A percentile compares a stretch with the other conserved stretches of the same genome.
phyloP scores from a whole-genome alignment of 1,140 invertebrate genomes.

The Habropoda laboriosa region DNA sequence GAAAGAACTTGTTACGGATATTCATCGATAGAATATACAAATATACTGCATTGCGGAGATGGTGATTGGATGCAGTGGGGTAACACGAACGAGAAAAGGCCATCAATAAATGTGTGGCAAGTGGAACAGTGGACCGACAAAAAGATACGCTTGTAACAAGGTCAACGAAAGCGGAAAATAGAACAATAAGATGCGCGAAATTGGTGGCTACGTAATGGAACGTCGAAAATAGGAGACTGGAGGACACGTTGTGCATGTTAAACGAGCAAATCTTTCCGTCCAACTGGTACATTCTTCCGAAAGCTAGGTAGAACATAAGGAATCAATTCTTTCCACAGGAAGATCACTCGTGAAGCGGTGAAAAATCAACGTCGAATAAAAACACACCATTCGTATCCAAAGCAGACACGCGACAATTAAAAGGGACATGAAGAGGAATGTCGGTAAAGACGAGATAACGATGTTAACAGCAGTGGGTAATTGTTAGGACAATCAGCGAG shows the following conservation, averaged over 20 bases:
- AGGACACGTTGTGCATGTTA: neutral
- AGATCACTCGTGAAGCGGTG: no score
- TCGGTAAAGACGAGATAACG: neutral
- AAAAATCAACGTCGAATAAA: no score
- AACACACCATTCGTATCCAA: no score
- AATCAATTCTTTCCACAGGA: no score
- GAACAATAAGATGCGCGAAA: constrained; percentile 20
- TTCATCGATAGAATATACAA: no score
- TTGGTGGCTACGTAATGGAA: neutral
- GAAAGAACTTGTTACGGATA: no score
- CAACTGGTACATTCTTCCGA: neutral
- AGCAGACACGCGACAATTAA: neutral
- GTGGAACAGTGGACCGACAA: neutral
- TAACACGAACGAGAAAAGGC: neutral
- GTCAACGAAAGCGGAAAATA: constrained; percentile 24
- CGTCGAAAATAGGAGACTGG: constrained; percentile 28
- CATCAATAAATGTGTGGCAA: constrained; percentile 6
- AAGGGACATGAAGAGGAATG: no score
- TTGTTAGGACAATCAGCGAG: neutral
- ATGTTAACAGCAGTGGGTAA: neutral
- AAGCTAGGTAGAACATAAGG: neutral
- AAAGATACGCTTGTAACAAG: constrained; percentile 10
- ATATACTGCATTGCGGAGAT: constrained; percentile 28
- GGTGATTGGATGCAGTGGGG: constrained; percentile 11
- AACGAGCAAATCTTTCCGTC: neutral